Base-by-base conservation (phyloP, 2,113 vertebrate species). In the Aspiorhynchus laticeps region DNA sequence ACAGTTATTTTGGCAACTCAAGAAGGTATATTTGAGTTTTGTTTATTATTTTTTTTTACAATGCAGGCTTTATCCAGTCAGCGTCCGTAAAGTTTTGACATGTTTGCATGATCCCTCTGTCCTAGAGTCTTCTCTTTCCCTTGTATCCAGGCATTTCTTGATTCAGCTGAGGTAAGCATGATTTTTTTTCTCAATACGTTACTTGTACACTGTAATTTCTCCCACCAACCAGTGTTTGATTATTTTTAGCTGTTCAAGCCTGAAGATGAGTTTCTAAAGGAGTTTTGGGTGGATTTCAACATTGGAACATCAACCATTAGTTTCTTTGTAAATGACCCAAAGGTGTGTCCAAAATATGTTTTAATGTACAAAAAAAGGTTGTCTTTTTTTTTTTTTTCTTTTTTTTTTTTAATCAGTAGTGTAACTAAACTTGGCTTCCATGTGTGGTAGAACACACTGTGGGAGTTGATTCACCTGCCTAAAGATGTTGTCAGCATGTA, bases 211-310 rank as follows among this genome's bases (percentile, higher is more conserved):
- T 59, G 17, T 2, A 41, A 3, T 83, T 77, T 65, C n/a, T n/a
- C 1, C 2, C 24, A 80, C 14, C 7, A 71, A 36, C 12, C 5
- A 21, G n/a, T 56, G 71, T 81, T 51, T 85, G 12, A 5, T 43
- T 10, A 19, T 19, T 51, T 75, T 59, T 75, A 99, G 98, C 91
- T 98, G 84, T 95, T 93, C 87, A 96, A 95, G 81, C 98, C 98
- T 1, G 89, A 92, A 0, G 97, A 98, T 19, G 96, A 97, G 26
- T 96, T 96, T 38, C 90, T 98, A 85, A 95, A 97, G 11, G 81
- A 95, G 59, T 99, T 98, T 90, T 99, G 98, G 98, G 95, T 99
- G 0, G 97, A 99, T 85, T 99, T 99, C 86, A 99, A 99, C 1
- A 1, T 91, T 0, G 95, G 94, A 41, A 97, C 95, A 71, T 93